These are phyloP conservation scores for Notothenia rossii DNA, from an alignment of 2,113 vertebrate species.

Conservation along the genomic window DNA sequence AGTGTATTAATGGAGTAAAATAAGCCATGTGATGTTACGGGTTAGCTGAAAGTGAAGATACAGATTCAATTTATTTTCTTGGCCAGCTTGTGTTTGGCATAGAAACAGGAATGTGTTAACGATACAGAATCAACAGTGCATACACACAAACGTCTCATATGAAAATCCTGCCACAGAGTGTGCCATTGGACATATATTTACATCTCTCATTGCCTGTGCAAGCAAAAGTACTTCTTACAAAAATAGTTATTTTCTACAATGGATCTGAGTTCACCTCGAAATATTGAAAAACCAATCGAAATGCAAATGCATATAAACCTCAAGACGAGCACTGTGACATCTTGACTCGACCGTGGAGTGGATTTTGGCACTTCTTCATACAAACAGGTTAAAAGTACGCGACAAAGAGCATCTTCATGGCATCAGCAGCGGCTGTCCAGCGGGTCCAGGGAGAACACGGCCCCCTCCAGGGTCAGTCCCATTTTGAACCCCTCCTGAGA, in stretches of 20 bases:
- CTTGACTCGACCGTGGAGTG: conserved; percentile 68
- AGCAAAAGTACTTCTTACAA: conserved; percentile 79
- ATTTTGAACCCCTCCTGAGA: conserved; percentile 99
- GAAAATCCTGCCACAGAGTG: conserved; percentile 60
- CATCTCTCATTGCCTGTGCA: conserved; percentile 75
- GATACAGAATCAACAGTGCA: conserved; percentile 55
- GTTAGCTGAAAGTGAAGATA: conserved; percentile 34
- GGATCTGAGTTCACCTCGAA: conserved; percentile 70
- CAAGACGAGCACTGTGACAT: conserved; percentile 74
- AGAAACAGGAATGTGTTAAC: conserved; percentile 78
- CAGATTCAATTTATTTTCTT: conserved; percentile 46
- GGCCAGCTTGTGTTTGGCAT: conserved; percentile 47
- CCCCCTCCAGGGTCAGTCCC: conserved; percentile 98
- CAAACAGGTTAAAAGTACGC: conserved; percentile 72
- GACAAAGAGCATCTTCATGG: conserved; percentile 70
- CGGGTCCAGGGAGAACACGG: conserved; percentile 95
- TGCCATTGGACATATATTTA: conserved; percentile 80
- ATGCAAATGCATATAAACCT: conserved; percentile 82
- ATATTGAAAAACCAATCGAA: conserved; percentile 78
- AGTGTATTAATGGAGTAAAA: conserved; percentile 49
- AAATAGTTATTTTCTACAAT: conserved; percentile 83
- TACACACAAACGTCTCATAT: conserved; percentile 55
- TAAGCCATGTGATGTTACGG: conserved; percentile 37
- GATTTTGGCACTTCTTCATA: conserved; percentile 85
- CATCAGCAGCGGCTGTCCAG: conserved; percentile 95